Conservation (phyloP, 2,113 vertebrate species). For the Haplochromis burtoni region DNA sequence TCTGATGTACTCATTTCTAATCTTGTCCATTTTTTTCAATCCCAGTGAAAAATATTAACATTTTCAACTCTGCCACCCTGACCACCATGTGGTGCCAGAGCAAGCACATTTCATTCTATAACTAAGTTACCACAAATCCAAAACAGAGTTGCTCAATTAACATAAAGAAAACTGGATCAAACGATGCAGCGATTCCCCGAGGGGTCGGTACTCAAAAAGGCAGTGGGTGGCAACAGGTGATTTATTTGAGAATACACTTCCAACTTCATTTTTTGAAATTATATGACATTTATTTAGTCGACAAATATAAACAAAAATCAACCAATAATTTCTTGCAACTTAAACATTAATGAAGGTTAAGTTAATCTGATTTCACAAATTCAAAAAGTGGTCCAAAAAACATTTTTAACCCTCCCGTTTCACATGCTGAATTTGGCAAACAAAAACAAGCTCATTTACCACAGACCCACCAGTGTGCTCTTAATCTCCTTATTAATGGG, state of each 20-base stretch:
- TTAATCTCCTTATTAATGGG: rapidly evolving
- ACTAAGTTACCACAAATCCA: not conserved
- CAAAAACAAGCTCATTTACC: too few species aligned
- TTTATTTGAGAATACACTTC: too few species aligned
- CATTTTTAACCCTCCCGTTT: not conserved
- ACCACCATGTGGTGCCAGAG: not conserved
- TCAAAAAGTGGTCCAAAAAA: not conserved
- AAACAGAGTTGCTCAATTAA: not conserved
- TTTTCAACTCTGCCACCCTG: not conserved
- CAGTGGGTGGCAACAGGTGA: too few species aligned
- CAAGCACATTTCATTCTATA: rapidly evolving
- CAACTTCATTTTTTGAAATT: too few species aligned
- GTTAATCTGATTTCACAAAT: not conserved
- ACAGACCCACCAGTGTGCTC: not conserved
- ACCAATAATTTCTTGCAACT: too few species aligned
- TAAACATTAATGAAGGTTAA: too few species aligned
- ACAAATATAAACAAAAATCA: too few species aligned
- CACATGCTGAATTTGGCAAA: not conserved
- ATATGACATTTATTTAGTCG: too few species aligned
- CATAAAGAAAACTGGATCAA: not conserved
- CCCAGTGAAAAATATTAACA: rapidly evolving
- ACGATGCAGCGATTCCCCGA: too few species aligned
- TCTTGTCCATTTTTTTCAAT: not conserved
- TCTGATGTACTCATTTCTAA: rapidly evolving
- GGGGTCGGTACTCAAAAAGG: too few species aligned